These are phyloP conservation scores for Dinomys branickii DNA, from an alignment of 2,113 vertebrate species.

Conservation along the genomic window DNA sequence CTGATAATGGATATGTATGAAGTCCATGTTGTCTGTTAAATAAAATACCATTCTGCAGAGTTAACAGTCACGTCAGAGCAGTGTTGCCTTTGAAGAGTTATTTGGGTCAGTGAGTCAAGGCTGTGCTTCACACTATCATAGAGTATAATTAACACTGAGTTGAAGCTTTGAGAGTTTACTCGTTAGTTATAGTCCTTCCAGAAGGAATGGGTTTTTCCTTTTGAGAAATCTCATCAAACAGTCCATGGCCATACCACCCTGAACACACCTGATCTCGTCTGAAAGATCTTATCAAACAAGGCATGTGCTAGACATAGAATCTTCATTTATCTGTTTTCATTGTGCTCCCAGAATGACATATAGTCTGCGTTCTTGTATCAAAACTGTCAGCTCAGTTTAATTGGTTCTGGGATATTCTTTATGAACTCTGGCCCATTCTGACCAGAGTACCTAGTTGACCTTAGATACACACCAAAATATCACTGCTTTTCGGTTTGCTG, in stretches of 20 bases:
- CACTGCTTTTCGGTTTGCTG: not conserved
- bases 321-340: constrained; percentile 36
- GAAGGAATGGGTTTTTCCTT: not conserved
- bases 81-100: not conserved
- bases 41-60: constrained; percentile 84
- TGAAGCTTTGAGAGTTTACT: constrained; percentile 47
- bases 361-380: not conserved
- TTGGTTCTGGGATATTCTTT: not conserved
- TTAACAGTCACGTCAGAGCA: constrained; percentile 31
- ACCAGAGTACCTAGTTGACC: not conserved
- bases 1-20: constrained; percentile 86
- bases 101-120: not conserved
- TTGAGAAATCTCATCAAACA: constrained; percentile 37
- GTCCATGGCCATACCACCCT: no score
- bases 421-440: not conserved
- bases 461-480: not conserved
- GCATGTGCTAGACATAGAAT: constrained; percentile 42
- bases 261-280: no score
- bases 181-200: not conserved
- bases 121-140: constrained; percentile 13
- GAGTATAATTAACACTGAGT: not conserved
- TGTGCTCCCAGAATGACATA: not conserved
- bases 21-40: constrained; percentile 87
- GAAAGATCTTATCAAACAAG: constrained; percentile 51
- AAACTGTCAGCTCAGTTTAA: not conserved